Evolutionary conservation across 2,113 vertebrate genomes (phyloP).

Genomic region (Nanorana parkeri): DNA sequence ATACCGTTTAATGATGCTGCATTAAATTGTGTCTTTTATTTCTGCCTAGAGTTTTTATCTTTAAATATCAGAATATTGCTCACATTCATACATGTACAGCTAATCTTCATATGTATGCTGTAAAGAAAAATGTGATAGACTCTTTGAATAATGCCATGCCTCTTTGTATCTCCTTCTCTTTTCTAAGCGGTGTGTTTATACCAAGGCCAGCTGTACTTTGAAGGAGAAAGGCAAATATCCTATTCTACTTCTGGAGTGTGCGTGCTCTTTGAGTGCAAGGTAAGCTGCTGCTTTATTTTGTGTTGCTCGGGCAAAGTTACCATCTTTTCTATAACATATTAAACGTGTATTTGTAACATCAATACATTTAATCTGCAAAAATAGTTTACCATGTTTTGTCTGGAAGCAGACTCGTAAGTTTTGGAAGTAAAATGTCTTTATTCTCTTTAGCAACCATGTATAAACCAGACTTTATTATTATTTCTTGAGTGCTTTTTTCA

Average conservation of each 20-base stretch:
- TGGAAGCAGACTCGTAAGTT: too few relatives aligned
- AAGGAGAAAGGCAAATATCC: conserved; percentile 86
- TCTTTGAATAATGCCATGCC: background rate
- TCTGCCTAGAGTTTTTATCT: too few relatives aligned
- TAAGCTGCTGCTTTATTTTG: conserved; percentile 69
- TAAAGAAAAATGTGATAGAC: background rate
- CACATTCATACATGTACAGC: too few relatives aligned
- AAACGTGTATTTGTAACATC: background rate
- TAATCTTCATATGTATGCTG: too few relatives aligned
- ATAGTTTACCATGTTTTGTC: background rate
- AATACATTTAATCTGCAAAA: background rate
- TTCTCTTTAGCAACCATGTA: too few relatives aligned
- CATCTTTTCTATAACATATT: background rate
- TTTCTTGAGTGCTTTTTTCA: too few relatives aligned
- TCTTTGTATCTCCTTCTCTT: conserved; percentile 5
- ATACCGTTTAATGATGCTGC: too few relatives aligned
- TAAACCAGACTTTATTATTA: too few relatives aligned
- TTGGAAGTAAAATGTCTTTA: too few relatives aligned
- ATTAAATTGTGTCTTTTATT: too few relatives aligned
- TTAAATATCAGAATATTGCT: too few relatives aligned
- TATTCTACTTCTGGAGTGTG: conserved; percentile 88
- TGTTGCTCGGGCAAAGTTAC: background rate
- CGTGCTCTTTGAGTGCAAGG: conserved; percentile 93
- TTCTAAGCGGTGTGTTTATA: conserved; percentile 87
- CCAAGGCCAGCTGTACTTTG: conserved; percentile 87